Evolutionary conservation across 2,113 vertebrate genomes (phyloP), one percentile per base, ranked within the genome.

Genomic region (Odobenus rosmarus): DNA sequence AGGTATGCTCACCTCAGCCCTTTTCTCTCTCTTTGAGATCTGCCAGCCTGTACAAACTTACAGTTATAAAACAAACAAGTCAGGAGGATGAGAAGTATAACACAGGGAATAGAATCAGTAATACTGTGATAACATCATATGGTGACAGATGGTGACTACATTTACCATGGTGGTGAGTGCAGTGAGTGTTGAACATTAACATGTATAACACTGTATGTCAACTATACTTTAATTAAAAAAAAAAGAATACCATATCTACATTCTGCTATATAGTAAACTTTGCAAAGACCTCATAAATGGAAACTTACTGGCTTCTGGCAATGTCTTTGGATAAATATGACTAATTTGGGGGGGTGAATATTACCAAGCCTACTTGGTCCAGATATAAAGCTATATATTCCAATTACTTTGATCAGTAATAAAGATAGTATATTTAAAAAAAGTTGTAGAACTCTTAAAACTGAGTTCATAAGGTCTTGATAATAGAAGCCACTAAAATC

Each of bases 281-380:
- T 33, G 5, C 15, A 69, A 18, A 24, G 51, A 24, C 69, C 33
- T 64, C 26, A 26, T 51, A 67, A 83, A 42, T 49, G 18, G 13
- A 93, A 96, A 49, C 74, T 19, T 74, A 16, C 18, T 16, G 0
- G 26, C 57, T 90, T 92, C 83, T 86, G 42, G 10, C 42, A 3
- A 9, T 91, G 23, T 18, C 82, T 46, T 62, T 81, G 59, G 71
- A 13, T n/a, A 92, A 74, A 31, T 74, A 92, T 42, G 42, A 23
- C 53, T 94, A 92, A 82, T 72, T 97, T 24, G 94, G 61, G 31
- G 2, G 39, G 18, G 31, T 96, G 16, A 91, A 33, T 72, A 95
- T 51, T 59, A 85, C 55, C 13, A 79, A 92, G 12, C 1, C 33
- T 83, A 26, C 62, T 79, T 92, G 69, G 36, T 79, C 13, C 12